Conservation (phyloP, 2,888 invertebrate genomes). For the Lucinisca nassula region DNA sequence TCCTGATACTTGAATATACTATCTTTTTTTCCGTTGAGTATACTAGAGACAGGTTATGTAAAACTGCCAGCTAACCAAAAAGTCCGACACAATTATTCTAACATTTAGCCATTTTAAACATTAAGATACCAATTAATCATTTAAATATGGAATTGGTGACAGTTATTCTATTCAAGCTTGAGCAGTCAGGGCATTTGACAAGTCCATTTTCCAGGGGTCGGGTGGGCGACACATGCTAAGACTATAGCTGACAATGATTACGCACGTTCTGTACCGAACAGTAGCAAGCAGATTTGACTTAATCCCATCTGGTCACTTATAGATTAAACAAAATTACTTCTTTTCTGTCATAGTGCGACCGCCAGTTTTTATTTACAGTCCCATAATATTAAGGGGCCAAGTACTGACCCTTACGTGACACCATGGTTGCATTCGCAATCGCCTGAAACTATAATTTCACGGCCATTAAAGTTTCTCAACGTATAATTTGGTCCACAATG, state of each 20-base stretch:
- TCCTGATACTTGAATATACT: no score
- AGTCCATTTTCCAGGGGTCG: not conserved
- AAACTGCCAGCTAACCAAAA: not conserved
- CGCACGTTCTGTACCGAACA: not conserved
- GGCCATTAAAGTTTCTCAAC: slow-evolving; percentile 1
- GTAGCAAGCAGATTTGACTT: not conserved
- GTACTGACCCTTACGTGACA: slow-evolving; percentile 11
- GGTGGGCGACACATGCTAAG: not conserved
- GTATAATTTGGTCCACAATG: not conserved
- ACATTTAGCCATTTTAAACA: not conserved
- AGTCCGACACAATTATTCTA: not conserved
- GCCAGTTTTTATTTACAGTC: slow-evolving; percentile 11
- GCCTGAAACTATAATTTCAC: slow-evolving; percentile 10
- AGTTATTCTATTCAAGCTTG: not conserved
- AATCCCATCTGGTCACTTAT: slow-evolving; percentile 2
- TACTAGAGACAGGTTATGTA: no score
- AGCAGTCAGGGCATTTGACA: not conserved
- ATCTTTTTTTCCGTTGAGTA: no score
- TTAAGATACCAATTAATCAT: not conserved
- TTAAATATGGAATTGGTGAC: not conserved
- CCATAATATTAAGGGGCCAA: slow-evolving; percentile 2
- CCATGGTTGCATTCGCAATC: not conserved
- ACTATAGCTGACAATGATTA: not conserved
- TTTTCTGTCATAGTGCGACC: not conserved
- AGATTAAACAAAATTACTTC: slow-evolving; percentile 8